phyloP scores from a whole-genome alignment of 2,797 vertebrate species.

The Catostomus latipinnis region DNA sequence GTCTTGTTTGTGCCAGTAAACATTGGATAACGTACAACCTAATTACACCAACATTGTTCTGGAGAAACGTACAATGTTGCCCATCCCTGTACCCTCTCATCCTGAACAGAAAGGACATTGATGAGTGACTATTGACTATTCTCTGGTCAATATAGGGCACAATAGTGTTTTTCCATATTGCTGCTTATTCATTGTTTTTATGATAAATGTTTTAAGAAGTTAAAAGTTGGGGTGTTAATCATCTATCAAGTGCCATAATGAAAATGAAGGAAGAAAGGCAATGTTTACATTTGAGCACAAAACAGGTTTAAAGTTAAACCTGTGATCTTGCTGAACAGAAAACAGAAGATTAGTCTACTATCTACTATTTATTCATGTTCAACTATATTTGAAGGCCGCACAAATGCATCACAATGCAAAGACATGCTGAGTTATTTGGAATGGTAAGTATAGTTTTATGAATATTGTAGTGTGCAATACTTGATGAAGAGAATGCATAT shows the following conservation, averaged over 20 bases:
- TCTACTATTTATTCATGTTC: not conserved
- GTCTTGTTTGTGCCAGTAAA: slow-evolving; percentile 8
- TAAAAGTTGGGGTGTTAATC: not conserved
- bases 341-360: not conserved
- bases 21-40: not conserved
- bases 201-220: not conserved
- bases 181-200: not conserved
- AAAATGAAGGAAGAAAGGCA: slow-evolving; percentile 14
- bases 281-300: slow-evolving; percentile 50
- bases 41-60: not conserved
- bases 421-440: not conserved
- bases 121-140: not conserved
- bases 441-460: not conserved
- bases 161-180: not conserved
- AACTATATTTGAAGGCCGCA: slow-evolving; percentile 6
- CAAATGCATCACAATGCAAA: slow-evolving; percentile 12
- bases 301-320: slow-evolving; percentile 25
- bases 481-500: not conserved
- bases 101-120: slow-evolving; percentile 69
- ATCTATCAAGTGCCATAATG: slow-evolving; percentile 35
- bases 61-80: slow-evolving; percentile 3
- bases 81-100: slow-evolving; percentile 58
- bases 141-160: not conserved
- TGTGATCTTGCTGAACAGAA: slow-evolving; percentile 16
- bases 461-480: slow-evolving; percentile 10